Evolutionary conservation across 2,888 invertebrate genomes (phyloP), one percentile per base, ranked within the genome.

Genomic region (Tanypteryx hageni): DNA sequence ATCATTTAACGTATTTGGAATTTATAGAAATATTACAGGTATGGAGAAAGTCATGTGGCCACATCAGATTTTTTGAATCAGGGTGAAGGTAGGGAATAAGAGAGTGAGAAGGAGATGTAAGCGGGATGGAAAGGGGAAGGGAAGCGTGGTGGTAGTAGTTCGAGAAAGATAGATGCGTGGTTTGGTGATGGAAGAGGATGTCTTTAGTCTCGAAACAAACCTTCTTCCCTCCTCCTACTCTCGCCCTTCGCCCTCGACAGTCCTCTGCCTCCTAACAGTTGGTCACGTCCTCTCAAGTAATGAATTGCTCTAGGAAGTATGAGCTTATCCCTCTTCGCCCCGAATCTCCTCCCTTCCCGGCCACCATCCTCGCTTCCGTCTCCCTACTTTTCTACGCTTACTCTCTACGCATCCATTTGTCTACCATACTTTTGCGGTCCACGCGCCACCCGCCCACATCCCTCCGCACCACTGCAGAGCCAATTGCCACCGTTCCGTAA

Each of bases 261-360:
- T 64, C 61, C 89, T 44, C 31, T 89, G 61, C 89, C 61, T 64
- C 89, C 64, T 61, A 64, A 89, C 89, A 89, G 89, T 89, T 89
- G 89, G 89, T 89, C 89, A 89, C 89, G 89, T 89, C 89, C 89
- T 89, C 89, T 31, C n/a, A 64, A 10, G 89, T 89, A 89, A 89
- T 64, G 89, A 68, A 89, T 89, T 89, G 56, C 89, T 89, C 89
- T 64, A 89, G 89, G 89, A 89, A 89, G 89, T 44, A 89, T 89
- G 64, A 89, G 89, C 89, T 89, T 89, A 89, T 64, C 64, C 86
- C 61, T 31, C 56, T n/a, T 57, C 56, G 10, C 14, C 4, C 83
- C 83, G 7, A 16, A n/a, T n/a, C n/a, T n/a, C n/a, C n/a, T n/a
- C 8, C 83, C 11, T 57, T 11, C 64, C 7, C 16, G 1, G 9